Percentiles rank a stretch among this genome's conserved stretches.
phyloP scores from a whole-genome alignment of 2,797 vertebrate species.

The Garrulus glandarius region DNA sequence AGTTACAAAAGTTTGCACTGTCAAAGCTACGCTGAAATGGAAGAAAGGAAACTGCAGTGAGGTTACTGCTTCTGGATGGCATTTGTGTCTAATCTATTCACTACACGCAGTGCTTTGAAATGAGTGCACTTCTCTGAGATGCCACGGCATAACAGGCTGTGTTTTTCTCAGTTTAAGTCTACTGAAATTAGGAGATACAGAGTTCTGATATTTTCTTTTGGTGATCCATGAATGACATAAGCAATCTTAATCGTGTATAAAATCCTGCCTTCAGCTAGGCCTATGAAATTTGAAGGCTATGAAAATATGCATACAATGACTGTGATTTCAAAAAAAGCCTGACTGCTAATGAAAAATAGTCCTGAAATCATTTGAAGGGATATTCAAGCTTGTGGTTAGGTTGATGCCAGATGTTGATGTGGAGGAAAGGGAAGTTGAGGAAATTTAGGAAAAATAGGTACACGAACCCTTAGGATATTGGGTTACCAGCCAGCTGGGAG shows the following conservation, averaged over 20 bases:
- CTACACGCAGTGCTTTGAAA: not conserved
- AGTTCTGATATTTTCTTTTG: not conserved
- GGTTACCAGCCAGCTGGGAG: constrained; percentile 42
- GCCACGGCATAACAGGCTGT: not conserved
- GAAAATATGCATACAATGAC: not conserved
- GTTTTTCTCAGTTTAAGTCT: not conserved
- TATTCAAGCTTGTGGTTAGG: constrained; percentile 12
- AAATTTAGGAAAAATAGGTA: constrained; percentile 61
- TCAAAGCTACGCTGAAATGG: not conserved
- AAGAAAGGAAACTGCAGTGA: not conserved
- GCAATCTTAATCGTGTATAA: not conserved
- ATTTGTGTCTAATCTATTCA: not conserved
- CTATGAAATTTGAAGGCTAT: not conserved
- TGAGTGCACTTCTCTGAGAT: not conserved
- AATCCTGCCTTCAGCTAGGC: not conserved
- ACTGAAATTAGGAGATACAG: not conserved
- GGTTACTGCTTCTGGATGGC: not conserved
- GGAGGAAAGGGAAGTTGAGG: constrained; percentile 47
- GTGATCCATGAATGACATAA: not conserved
- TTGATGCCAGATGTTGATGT: constrained; percentile 45
- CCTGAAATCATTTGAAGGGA: not conserved
- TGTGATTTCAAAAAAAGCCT: not conserved
- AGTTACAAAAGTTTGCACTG: not conserved
- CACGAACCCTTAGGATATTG: constrained; percentile 49
- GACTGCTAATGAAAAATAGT: constrained; percentile 13